A percentile compares a stretch with the other conserved stretches of the same genome.
Conservation (phyloP, 1,140 invertebrate genomes). For the Zaprionus davidi region DNA sequence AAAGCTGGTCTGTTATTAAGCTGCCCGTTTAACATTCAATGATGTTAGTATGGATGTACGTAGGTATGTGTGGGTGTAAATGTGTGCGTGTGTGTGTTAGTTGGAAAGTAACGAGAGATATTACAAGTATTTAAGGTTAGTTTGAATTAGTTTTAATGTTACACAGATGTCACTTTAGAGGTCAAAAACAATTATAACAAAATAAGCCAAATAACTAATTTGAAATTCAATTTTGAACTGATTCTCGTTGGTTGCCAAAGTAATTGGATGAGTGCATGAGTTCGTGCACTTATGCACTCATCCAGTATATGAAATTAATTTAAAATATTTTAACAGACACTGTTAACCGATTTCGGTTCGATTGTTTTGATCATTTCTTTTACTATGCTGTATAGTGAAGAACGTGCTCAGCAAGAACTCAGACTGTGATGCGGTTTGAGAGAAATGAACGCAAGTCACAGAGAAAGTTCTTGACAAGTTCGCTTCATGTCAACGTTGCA, state of each 20-base stretch:
- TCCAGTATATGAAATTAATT: neutral
- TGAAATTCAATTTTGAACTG: slow-evolving; percentile 81
- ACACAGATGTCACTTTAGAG: slow-evolving; percentile 36
- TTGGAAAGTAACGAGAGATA: neutral
- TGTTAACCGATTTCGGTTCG: neutral
- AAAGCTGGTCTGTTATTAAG: neutral
- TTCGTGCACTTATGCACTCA: no score
- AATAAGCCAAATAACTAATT: slow-evolving; percentile 22
- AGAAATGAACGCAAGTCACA: slow-evolving; percentile 89
- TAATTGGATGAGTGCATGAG: no score
- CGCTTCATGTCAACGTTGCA: slow-evolving; percentile 58
- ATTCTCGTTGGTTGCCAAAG: slow-evolving; percentile 84
- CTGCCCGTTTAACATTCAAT: neutral
- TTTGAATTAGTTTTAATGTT: slow-evolving; percentile 15
- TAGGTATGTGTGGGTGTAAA: slow-evolving; percentile 7
- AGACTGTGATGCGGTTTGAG: slow-evolving; percentile 93
- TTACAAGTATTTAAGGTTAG: slow-evolving; percentile 2
- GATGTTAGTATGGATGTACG: slow-evolving; percentile 16
- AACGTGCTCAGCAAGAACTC: slow-evolving; percentile 92
- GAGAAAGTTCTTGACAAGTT: slow-evolving; percentile 90
- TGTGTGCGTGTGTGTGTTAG: slow-evolving; percentile 12
- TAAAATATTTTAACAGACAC: slow-evolving; percentile 5
- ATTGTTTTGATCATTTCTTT: slow-evolving; percentile 4
- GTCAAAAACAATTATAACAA: slow-evolving; percentile 1
- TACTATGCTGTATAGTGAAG: slow-evolving; percentile 56